These are phyloP conservation scores for Cepaea nemoralis DNA, from an alignment of 1,140 invertebrate genomes.

Conservation along the genomic window DNA sequence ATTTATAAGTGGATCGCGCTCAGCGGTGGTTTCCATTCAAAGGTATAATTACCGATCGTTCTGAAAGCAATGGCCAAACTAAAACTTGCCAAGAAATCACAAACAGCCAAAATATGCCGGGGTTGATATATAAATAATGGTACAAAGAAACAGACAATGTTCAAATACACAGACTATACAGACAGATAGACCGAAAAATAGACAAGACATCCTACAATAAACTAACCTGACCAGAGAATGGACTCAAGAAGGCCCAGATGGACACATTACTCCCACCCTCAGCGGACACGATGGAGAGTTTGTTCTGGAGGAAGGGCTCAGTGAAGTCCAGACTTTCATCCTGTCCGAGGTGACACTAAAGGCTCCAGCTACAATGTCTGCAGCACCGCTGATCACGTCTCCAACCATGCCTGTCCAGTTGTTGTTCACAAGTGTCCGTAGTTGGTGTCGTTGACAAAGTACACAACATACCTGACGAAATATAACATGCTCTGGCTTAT, in stretches of 20 bases:
- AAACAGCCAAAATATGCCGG: too few species aligned
- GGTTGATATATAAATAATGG: too few species aligned
- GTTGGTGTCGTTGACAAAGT: constrained; percentile 79
- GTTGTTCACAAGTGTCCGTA: constrained; percentile 57
- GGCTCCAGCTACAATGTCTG: constrained; percentile 90
- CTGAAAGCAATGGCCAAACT: too few species aligned
- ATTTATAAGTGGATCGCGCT: too few species aligned
- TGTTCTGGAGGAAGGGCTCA: constrained; percentile 87
- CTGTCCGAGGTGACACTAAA: constrained; percentile 85
- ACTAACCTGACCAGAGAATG: constrained; percentile 86
- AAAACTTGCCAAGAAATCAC: too few species aligned
- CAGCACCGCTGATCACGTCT: constrained; percentile 86
- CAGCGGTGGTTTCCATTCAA: too few species aligned
- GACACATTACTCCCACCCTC: constrained; percentile 80
- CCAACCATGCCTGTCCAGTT: constrained; percentile 88
- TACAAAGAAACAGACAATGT: too few species aligned
- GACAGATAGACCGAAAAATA: not conserved
- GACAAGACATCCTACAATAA: not conserved
- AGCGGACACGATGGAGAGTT: constrained; percentile 74
- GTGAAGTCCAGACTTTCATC: constrained; percentile 84
- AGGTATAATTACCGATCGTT: too few species aligned
- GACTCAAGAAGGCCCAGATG: constrained; percentile 87
- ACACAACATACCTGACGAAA: constrained; percentile 79
- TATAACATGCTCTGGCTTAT: too few species aligned
- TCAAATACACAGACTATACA: not conserved